Percentiles rank a stretch among this genome's conserved stretches.
Evolutionary conservation across 1,140 invertebrate genomes (phyloP).

Genomic region (Danaus plexippus): DNA sequence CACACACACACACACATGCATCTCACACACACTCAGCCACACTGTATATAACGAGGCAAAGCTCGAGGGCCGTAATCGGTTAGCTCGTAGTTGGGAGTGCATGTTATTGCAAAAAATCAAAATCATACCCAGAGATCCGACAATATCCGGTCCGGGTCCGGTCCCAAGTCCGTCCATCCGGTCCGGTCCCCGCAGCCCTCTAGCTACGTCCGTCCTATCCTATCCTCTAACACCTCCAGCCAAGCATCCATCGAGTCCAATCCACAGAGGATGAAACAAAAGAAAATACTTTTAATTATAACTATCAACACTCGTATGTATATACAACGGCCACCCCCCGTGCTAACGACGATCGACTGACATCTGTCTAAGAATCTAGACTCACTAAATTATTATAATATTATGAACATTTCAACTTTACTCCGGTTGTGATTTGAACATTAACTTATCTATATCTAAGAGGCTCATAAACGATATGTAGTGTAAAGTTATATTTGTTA

Average conservation of each 20-base stretch:
- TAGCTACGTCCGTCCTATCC: conserved; percentile 23
- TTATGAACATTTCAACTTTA: too few species aligned
- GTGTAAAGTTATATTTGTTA: too few species aligned
- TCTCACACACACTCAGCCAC: conserved; percentile 12
- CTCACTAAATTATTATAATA: too few species aligned
- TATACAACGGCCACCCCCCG: conserved; percentile 10
- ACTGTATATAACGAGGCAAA: conserved; percentile 12
- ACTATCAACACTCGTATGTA: conserved; percentile 14
- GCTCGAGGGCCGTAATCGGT: conserved; percentile 29
- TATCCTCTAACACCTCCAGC: conserved; percentile 48
- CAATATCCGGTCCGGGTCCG: conserved; percentile 34
- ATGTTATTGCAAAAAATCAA: conserved; percentile 58
- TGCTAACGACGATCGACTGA: conserved; percentile 1
- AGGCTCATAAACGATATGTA: too few species aligned
- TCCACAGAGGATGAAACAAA: conserved; percentile 70
- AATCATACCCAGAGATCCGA: conserved; percentile 62
- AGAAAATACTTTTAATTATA: conserved; percentile 63
- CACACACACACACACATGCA: not conserved
- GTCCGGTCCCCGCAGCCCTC: conserved; percentile 15
- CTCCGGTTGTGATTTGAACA: too few species aligned
- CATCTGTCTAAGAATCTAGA: too few species aligned
- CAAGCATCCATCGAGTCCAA: conserved; percentile 60
- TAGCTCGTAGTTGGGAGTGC: conserved; percentile 7
- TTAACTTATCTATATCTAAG: too few species aligned
- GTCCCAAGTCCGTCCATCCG: conserved; percentile 24